These are phyloP conservation scores for Uropetala carovei DNA, from an alignment of 2,888 invertebrate species.

Conservation along the genomic window DNA sequence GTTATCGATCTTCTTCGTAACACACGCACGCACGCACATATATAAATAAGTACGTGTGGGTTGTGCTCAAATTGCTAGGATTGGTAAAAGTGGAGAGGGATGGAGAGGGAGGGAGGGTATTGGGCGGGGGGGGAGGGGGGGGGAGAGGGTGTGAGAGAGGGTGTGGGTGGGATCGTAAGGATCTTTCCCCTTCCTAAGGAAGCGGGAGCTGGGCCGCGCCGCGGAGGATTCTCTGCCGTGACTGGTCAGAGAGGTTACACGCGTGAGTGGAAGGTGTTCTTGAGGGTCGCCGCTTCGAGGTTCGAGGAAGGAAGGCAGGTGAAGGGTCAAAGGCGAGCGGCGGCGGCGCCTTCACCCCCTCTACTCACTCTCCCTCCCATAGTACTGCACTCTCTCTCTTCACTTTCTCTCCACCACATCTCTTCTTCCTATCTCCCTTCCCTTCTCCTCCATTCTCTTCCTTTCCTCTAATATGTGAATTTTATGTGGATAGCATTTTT, in stretches of 20 bases:
- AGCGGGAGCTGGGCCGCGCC: neutral
- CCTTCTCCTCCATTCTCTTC: no score
- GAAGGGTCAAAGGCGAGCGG: neutral
- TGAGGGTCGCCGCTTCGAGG: constrained; percentile 13
- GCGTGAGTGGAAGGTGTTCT: constrained; percentile 30
- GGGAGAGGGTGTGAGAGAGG: neutral
- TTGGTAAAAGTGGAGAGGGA: neutral
- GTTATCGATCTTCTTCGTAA: no score
- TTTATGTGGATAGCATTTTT: no score
- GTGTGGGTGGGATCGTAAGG: constrained; percentile 3
- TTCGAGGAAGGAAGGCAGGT: neutral
- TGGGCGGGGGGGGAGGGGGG: neutral
- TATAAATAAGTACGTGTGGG: no score
- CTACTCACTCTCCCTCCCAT: neutral
- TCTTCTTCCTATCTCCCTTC: neutral
- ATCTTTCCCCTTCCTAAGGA: neutral
- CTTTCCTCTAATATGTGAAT: no score
- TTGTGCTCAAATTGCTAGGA: no score
- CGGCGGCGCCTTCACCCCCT: neutral
- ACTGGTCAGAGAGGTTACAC: constrained; percentile 32
- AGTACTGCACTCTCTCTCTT: neutral
- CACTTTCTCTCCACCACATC: neutral
- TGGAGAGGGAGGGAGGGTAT: neutral
- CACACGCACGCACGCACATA: no score
- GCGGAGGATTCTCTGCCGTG: neutral